These are phyloP conservation scores for Dusona sp. DNA, from an alignment of 2,888 invertebrate species.

Conservation along the genomic window DNA sequence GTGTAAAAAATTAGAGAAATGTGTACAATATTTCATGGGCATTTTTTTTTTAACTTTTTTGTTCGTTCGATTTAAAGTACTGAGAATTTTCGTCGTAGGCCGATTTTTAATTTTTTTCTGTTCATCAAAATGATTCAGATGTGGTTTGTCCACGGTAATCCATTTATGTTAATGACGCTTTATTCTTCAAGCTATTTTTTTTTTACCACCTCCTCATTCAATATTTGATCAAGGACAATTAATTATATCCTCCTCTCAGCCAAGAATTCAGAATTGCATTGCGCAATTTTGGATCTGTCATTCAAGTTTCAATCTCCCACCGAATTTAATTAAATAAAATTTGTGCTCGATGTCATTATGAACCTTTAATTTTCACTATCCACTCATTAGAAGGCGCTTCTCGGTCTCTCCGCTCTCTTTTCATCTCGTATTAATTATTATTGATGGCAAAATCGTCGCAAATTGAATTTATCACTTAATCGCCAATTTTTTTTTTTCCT, in stretches of 20 bases:
- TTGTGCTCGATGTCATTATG: background rate
- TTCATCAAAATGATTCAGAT: background rate
- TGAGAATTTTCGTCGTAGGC: background rate
- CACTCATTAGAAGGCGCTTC: background rate
- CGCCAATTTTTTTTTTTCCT: background rate
- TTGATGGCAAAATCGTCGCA: slow-evolving; percentile 10
- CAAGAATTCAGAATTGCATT: background rate
- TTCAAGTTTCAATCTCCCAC: background rate
- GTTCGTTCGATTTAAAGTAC: background rate
- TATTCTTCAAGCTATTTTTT: background rate
- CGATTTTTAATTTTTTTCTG: background rate
- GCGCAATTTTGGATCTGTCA: slow-evolving; percentile 6
- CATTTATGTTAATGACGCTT: background rate
- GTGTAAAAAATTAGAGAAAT: too few species aligned
- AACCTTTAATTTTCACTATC: background rate
- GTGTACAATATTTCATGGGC: background rate
- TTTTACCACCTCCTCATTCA: background rate
- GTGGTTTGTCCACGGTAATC: background rate
- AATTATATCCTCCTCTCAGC: background rate
- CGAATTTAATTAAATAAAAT: slow-evolving; percentile 28
- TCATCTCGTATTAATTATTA: slow-evolving; percentile 16
- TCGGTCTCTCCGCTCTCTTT: background rate
- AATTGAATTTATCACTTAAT: slow-evolving; percentile 4
- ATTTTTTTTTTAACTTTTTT: background rate
- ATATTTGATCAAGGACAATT: background rate